Base-by-base conservation (phyloP, 2,797 vertebrate genomes). In the Muraenolepis orangiensis region DNA sequence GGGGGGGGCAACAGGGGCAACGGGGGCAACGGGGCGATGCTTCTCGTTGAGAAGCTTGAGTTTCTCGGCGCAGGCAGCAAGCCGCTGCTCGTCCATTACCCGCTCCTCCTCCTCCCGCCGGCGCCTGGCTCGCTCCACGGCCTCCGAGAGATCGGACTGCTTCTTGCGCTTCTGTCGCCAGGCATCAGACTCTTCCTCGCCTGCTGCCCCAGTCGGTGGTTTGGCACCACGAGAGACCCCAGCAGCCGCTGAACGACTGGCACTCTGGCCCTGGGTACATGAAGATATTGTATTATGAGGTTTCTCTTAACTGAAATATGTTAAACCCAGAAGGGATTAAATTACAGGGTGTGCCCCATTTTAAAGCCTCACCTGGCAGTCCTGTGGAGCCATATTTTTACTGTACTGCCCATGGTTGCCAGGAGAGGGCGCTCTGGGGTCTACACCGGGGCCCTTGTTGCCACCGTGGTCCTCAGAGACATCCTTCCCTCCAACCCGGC, bases 91-190 rank as follows among this genome's bases (percentile, higher is more conserved):
- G 66, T 99, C 98, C 97, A 98, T 99, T 30, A 96, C 92, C 14
- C 95, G 92, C 74, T 99, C 98, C 18, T 99, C 98, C 67, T 98
- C 98, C 40, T 98, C 98, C 66, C 98, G 94, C 11, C 98, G 92
- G 72, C 96, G 94, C 8, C 98, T 94, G 1, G 98, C 98, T 46
- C 98, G 93, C 76, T 99, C 98, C 36, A 99, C 97, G 0, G 97
- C 96, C 8, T 98, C 98, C 0, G 98, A 98, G 66, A 98, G 88
- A 72, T 99, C 98, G 0, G 95, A 92, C 72, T 96, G 95, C 70
- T 99, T 98, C 77, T 96, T 94, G 72, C 98, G 94, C 78, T 98
- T 96, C 74, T 99, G 98, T 71, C 98, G 94, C 98, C 98, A 99
- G 0, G 97, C 95, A 72, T 99, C 98, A 0, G 90, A 75, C 86